phyloP scores from a whole-genome alignment of 2,888 invertebrate species.

The Pseudococcus viburni region DNA sequence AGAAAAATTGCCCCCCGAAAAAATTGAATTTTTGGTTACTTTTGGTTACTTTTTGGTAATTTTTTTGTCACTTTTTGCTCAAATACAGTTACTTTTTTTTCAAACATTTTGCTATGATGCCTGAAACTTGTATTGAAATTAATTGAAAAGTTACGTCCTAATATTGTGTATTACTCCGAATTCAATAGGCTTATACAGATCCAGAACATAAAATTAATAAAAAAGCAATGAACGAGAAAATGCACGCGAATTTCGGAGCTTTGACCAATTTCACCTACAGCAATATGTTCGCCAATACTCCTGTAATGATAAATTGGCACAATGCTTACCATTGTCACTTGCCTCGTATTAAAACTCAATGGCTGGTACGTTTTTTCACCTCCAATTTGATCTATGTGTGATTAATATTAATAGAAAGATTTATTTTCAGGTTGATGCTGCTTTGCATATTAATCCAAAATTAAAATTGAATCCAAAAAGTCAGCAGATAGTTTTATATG shows the following conservation, averaged over 20 bases:
- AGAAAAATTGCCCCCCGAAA: too few species aligned
- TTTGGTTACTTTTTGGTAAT: too few species aligned
- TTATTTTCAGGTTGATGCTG: constrained; percentile 78
- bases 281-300: constrained; percentile 84
- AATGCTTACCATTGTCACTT: constrained; percentile 80
- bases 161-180: not conserved
- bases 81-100: too few species aligned
- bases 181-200: constrained; percentile 81
- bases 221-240: constrained; percentile 81
- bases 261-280: constrained; percentile 81
- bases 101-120: too few species aligned
- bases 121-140: not conserved
- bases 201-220: constrained; percentile 94
- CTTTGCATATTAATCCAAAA: constrained; percentile 87
- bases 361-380: constrained; percentile 73
- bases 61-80: too few species aligned
- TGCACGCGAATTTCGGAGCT: constrained; percentile 75
- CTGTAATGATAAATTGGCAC: constrained; percentile 95
- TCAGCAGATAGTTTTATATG: constrained; percentile 83
- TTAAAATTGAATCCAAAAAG: constrained; percentile 80
- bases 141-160: not conserved
- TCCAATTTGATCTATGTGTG: not conserved
- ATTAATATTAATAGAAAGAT: not conserved
- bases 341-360: constrained; percentile 77
- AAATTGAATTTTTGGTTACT: too few species aligned